Conservation (phyloP, 2,113 vertebrate species). For the Hippocampus guttulatus region DNA sequence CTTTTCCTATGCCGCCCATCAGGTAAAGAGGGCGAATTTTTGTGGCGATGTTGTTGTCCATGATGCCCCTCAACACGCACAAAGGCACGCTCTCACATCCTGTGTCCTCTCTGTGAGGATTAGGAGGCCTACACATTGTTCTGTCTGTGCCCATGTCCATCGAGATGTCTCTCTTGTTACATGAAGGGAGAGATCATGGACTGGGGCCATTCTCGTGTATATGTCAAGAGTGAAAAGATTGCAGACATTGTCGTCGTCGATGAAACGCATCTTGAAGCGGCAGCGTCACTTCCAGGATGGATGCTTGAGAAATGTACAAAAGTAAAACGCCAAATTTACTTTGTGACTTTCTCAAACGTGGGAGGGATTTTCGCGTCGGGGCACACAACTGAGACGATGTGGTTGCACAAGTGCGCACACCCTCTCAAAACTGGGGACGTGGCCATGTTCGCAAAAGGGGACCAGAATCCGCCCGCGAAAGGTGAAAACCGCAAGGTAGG, state of each 20-base stretch:
- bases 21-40: conserved; percentile 21
- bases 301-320: background rate
- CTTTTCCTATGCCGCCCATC: background rate
- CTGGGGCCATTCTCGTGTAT: background rate
- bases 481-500: too few species aligned
- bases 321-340: background rate
- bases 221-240: background rate
- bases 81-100: conserved; percentile 14
- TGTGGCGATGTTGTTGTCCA: background rate
- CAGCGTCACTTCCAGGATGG: background rate
- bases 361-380: background rate
- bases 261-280: too few species aligned
- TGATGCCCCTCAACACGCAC: conserved; percentile 2
- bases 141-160: conserved; percentile 14
- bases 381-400: background rate
- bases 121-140: conserved; percentile 49
- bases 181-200: background rate
- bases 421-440: background rate
- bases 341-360: background rate
- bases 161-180: background rate
- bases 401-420: background rate
- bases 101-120: conserved; percentile 38
- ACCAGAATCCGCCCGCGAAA: too few species aligned
- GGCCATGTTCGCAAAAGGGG: background rate
- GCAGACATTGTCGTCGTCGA: background rate